These are phyloP conservation scores for Grantiella picta DNA, from an alignment of 2,113 vertebrate species.

Conservation along the genomic window DNA sequence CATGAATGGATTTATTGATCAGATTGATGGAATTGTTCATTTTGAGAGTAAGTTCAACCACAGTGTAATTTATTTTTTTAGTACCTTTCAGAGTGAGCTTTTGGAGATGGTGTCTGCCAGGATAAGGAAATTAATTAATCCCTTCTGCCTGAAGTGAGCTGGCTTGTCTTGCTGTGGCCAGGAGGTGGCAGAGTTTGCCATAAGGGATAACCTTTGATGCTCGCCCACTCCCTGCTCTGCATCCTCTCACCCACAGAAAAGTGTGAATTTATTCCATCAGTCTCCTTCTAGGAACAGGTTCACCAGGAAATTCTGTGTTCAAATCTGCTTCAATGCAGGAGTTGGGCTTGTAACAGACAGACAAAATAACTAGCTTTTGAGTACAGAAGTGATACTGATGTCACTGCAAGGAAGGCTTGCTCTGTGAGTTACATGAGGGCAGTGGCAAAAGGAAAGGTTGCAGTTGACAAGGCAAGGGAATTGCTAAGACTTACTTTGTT, in stretches of 20 bases:
- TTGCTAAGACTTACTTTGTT: neutral
- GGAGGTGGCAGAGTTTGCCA: conserved; percentile 23
- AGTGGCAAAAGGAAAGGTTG: neutral
- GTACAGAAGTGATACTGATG: neutral
- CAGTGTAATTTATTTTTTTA: neutral
- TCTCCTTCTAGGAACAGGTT: neutral
- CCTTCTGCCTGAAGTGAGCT: neutral
- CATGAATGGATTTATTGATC: conserved; percentile 99
- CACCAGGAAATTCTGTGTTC: neutral
- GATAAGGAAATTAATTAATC: neutral
- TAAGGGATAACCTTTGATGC: neutral
- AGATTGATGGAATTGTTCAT: conserved; percentile 97
- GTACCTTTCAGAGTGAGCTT: neutral
- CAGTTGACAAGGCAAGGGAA: neutral
- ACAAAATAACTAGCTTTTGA: neutral
- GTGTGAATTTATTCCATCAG: neutral
- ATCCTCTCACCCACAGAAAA: neutral
- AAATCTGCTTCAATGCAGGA: neutral
- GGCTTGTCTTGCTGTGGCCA: neutral
- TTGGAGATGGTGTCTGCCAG: neutral
- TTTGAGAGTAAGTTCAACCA: conserved; percentile 91
- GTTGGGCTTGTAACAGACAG: neutral
- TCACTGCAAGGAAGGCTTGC: neutral
- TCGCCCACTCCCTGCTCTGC: neutral
- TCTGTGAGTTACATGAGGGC: neutral